Evolutionary conservation across 2,888 invertebrate genomes (phyloP), one percentile per base, ranked within the genome.

Genomic region (Acanthacorydalis orientalis): DNA sequence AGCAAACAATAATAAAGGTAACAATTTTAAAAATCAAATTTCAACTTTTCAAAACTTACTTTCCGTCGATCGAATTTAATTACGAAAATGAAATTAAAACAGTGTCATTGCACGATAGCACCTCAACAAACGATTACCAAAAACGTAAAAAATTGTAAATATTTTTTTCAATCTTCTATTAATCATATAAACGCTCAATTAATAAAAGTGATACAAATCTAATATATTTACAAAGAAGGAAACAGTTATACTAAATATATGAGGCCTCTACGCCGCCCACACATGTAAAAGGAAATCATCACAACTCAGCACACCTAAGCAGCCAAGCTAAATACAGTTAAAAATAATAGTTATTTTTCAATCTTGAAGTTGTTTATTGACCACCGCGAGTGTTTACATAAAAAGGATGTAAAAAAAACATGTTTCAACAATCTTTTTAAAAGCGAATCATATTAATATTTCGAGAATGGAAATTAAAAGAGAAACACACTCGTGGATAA

Each of bases 261-360:
- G 39, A 38, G 39, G 39, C 39, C 15, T 38, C 39, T 38, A 38
- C 39, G 39, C 39, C 39, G 15, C 23, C 23, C 23, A 23, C 23
- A 23, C 23, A 38, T 38, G 39, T 15, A 38, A 38, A 38, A 38
- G 15, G 9, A 38, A 38, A 38, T 38, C 39, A 60, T 62, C 61
- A 63, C 60, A 60, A 59, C 51, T 55, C 63, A 62, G 60, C 62
- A 63, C 62, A 63, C 61, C 61, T 62, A 63, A 62, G 61, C 62
- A 55, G 54, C 54, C 53, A 56, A 56, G 55, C 55, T 53, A 38
- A 38, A 16, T 16, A 23, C 23, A 6, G 23, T 23, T 23, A 23
- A 23, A 23, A 23, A 23, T 38, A 38, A 38, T 38, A 38, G 15
- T 38, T 15, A 38, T 38, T 8, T 37, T 38, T 15, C 12, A 38